Conservation (phyloP, 2,113 vertebrate genomes). For the Oncorhynchus nerka region DNA sequence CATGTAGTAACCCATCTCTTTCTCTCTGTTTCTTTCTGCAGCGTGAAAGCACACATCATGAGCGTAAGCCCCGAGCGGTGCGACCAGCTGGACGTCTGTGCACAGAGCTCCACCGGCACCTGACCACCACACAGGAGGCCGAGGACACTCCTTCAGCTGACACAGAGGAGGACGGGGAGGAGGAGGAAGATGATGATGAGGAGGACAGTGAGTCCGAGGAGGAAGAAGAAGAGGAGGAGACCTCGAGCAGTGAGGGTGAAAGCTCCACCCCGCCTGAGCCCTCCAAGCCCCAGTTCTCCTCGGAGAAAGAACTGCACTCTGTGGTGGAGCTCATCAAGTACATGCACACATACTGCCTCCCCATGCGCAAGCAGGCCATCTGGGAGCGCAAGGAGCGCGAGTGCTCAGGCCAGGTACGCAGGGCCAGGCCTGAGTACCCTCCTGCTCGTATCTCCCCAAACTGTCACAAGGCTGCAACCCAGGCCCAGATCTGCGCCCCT, state of each 20-base stretch:
- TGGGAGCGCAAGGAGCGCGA: slow-evolving; percentile 71
- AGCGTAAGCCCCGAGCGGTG: slow-evolving; percentile 71
- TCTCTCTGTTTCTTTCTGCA: slow-evolving; percentile 48
- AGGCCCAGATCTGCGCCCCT: slow-evolving; percentile 55
- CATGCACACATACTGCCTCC: slow-evolving; percentile 98
- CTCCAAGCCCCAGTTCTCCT: slow-evolving; percentile 66
- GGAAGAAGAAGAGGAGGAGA: slow-evolving; percentile 56
- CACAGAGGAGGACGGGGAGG: slow-evolving; percentile 67
- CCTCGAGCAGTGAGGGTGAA: slow-evolving; percentile 70
- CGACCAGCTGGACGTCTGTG: slow-evolving; percentile 81
- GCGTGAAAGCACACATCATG: slow-evolving; percentile 75
- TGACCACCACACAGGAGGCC: slow-evolving; percentile 75
- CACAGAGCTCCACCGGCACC: slow-evolving; percentile 92
- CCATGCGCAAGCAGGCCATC: slow-evolving; percentile 80
- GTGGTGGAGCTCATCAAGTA: slow-evolving; percentile 93
- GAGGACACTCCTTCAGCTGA: slow-evolving; percentile 58
- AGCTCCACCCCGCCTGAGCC: slow-evolving; percentile 28
- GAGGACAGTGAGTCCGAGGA: slow-evolving; percentile 54
- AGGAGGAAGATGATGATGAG: slow-evolving; percentile 71
- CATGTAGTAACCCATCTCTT: background rate
- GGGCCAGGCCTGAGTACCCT: slow-evolving; percentile 54
- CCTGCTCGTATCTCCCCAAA: slow-evolving; percentile 27
- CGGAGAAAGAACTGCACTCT: slow-evolving; percentile 79
- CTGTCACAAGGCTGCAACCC: slow-evolving; percentile 22
- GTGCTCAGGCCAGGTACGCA: slow-evolving; percentile 62